A percentile compares a stretch with the other conserved stretches of the same genome.
phyloP scores from a whole-genome alignment of 2,113 vertebrate species.

The Anolis carolinensis region DNA sequence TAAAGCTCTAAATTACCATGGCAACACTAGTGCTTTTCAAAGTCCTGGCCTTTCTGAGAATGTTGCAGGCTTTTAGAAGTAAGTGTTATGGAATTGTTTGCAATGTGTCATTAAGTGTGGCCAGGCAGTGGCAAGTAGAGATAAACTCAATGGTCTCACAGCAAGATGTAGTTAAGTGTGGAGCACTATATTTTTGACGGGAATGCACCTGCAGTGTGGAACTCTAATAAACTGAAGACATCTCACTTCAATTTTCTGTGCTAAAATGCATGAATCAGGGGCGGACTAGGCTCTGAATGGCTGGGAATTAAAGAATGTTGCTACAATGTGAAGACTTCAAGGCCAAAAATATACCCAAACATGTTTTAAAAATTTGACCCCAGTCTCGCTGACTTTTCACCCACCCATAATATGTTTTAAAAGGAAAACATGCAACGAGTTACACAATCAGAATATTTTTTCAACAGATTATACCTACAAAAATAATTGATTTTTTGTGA shows the following conservation, averaged over 20 bases:
- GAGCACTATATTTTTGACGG: background rate
- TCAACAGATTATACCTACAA: background rate
- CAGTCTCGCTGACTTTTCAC: background rate
- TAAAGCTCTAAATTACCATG: constrained; percentile 31
- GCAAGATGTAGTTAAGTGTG: background rate
- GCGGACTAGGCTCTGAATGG: background rate
- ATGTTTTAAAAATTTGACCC: background rate
- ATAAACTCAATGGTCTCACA: background rate
- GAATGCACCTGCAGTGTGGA: background rate
- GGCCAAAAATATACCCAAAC: background rate
- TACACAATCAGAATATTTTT: background rate
- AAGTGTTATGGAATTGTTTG: constrained; percentile 32
- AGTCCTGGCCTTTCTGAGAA: constrained; percentile 18
- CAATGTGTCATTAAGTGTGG: constrained; percentile 10
- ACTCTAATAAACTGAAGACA: background rate
- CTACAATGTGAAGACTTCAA: background rate
- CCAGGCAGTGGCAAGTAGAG: background rate
- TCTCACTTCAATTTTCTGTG: constrained; percentile 18
- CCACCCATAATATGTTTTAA: background rate
- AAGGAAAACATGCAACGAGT: background rate
- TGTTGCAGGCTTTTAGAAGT: constrained; percentile 19
- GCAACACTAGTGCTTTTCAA: constrained; percentile 16
- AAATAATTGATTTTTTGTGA: background rate
- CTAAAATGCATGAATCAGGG: background rate
- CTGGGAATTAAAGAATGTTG: background rate